Evolutionary conservation across 2,113 vertebrate species (phyloP).

Genomic region (Hippocampus mohnikei): DNA sequence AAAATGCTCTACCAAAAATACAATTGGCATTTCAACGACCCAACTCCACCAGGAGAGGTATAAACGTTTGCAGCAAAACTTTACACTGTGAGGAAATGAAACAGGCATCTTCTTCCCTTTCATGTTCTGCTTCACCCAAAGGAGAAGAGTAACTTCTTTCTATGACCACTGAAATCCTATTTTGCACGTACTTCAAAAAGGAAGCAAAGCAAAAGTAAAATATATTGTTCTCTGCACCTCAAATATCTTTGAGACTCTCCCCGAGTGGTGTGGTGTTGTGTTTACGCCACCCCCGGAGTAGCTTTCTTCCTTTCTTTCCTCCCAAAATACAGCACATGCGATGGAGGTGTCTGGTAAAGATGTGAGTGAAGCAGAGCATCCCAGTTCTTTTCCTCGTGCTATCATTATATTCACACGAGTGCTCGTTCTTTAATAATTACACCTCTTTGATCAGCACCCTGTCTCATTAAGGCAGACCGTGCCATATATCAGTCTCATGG

Average conservation of each 20-base stretch:
- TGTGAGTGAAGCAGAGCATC: neutral
- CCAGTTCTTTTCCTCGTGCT: neutral
- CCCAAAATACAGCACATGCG: neutral
- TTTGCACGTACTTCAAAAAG: neutral
- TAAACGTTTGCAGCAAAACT: neutral
- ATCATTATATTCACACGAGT: conserved; percentile 22
- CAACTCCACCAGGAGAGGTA: neutral
- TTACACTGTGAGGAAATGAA: neutral
- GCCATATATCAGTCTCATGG: neutral
- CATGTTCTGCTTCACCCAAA: neutral
- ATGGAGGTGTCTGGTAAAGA: neutral
- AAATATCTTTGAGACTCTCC: neutral
- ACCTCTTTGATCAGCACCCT: conserved; percentile 3
- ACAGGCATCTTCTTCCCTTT: neutral
- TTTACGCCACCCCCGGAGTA: conserved; percentile 2
- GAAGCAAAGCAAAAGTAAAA: neutral
- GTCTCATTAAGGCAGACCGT: neutral
- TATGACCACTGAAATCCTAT: neutral
- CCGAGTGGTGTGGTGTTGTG: conserved; percentile 10
- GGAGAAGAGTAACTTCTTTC: neutral
- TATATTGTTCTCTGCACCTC: neutral
- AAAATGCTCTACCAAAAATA: neutral
- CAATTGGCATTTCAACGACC: neutral
- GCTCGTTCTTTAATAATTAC: conserved; percentile 14
- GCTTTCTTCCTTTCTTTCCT: neutral